phyloP scores from a whole-genome alignment of 1,140 invertebrate genomes.

The Drusus annulatus region DNA sequence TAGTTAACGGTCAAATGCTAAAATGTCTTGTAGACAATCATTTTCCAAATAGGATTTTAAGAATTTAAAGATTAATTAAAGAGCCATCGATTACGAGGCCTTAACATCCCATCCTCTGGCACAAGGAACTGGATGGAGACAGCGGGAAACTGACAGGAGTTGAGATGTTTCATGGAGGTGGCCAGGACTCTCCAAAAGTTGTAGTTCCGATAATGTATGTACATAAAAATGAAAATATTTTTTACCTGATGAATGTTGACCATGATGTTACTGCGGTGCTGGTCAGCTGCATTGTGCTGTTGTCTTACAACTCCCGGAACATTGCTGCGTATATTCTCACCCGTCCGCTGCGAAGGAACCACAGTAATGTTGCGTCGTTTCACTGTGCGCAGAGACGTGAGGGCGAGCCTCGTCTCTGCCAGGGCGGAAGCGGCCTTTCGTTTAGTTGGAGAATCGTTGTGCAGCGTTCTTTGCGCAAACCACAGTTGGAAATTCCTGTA shows the following conservation, averaged over 20 bases:
- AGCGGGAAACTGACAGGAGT: too few species aligned
- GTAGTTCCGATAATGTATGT: too few species aligned
- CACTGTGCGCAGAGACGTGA: slow-evolving; percentile 79
- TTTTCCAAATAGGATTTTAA: too few species aligned
- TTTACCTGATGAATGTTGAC: slow-evolving; percentile 69
- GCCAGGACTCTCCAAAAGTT: too few species aligned
- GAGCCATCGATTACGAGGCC: too few species aligned
- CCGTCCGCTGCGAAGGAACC: slow-evolving; percentile 68
- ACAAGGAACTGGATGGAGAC: too few species aligned
- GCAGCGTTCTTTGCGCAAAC: slow-evolving; percentile 74
- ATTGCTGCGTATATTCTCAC: slow-evolving; percentile 64
- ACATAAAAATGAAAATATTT: too few species aligned
- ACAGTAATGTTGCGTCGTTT: slow-evolving; percentile 71
- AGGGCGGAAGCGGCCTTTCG: slow-evolving; percentile 71
- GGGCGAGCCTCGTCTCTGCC: slow-evolving; percentile 79
- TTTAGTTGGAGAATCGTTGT: slow-evolving; percentile 74
- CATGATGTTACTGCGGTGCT: slow-evolving; percentile 65
- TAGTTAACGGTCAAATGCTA: too few species aligned
- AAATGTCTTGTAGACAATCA: too few species aligned
- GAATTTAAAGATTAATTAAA: too few species aligned
- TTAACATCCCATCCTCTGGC: too few species aligned
- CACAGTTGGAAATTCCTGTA: slow-evolving; percentile 76
- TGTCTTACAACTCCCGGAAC: slow-evolving; percentile 66
- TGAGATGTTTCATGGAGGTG: too few species aligned
- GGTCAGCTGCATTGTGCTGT: slow-evolving; percentile 54